Conservation (phyloP, 1,140 invertebrate species). For the Drosophila subobscura region DNA sequence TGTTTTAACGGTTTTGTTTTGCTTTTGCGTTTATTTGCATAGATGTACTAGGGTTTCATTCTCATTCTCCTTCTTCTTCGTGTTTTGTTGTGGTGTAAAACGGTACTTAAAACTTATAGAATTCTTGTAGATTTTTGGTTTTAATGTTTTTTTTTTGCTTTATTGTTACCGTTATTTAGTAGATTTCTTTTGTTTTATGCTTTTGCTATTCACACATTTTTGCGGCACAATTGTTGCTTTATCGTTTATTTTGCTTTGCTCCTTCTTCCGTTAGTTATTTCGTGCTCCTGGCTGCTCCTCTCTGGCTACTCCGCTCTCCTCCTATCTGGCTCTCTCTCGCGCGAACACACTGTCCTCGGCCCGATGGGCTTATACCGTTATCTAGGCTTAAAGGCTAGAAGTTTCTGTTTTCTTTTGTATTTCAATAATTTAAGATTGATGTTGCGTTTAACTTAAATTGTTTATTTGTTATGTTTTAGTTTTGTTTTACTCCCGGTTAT, state of each 20-base stretch:
- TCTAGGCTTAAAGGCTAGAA: constrained; percentile 51
- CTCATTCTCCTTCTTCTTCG: constrained; percentile 40
- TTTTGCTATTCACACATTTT: constrained; percentile 56
- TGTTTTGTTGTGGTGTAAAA: constrained; percentile 66
- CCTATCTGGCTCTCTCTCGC: constrained; percentile 18
- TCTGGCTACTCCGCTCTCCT: constrained; percentile 28
- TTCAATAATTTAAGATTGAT: constrained; percentile 77
- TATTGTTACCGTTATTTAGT: constrained; percentile 75
- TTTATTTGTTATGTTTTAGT: constrained; percentile 72
- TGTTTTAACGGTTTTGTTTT: constrained; percentile 49
- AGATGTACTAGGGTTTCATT: constrained; percentile 58
- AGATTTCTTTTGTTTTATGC: constrained; percentile 47
- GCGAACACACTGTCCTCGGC: constrained; percentile 22
- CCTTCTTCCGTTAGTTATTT: constrained; percentile 5
- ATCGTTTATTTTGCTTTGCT: constrained; percentile 57
- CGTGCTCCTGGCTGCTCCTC: background rate
- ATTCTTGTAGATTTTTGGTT: constrained; percentile 82
- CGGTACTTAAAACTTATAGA: constrained; percentile 78
- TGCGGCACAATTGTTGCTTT: constrained; percentile 80
- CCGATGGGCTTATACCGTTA: constrained; percentile 29
- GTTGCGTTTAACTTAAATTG: constrained; percentile 81
- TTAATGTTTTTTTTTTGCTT: constrained; percentile 71
- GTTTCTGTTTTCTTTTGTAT: constrained; percentile 52
- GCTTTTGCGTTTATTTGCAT: constrained; percentile 33
- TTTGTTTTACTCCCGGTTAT: constrained; percentile 81